phyloP scores from a whole-genome alignment of 2,888 invertebrate genomes.

The Resseliella maxima region DNA sequence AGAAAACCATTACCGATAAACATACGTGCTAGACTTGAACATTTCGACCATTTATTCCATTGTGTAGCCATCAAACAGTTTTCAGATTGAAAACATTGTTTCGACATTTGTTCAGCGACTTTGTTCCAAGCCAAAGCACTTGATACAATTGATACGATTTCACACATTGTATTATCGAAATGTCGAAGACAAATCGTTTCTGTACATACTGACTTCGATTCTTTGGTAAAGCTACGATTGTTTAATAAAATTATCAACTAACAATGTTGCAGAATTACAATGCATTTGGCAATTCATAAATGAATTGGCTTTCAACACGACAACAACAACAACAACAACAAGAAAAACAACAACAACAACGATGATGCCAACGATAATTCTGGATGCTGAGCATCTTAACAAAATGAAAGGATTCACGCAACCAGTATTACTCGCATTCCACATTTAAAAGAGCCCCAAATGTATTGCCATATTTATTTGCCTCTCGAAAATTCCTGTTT shows the following conservation, averaged over 20 bases:
- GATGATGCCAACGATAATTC: background rate
- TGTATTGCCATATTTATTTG: constrained; percentile 18
- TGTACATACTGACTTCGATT: background rate
- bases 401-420: constrained; percentile 4
- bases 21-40: constrained; percentile 51
- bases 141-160: background rate
- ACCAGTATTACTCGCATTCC: background rate
- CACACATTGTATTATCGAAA: constrained; percentile 15
- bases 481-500: background rate
- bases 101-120: background rate
- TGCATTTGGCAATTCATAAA: constrained; percentile 43
- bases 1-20: constrained; percentile 54
- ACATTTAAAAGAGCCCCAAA: background rate
- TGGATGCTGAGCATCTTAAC: background rate
- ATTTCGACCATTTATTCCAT: background rate
- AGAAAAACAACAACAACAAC: background rate
- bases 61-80: constrained; percentile 7
- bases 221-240: background rate
- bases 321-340: too few species aligned
- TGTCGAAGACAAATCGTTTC: background rate
- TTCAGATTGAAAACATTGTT: background rate
- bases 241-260: constrained; percentile 39
- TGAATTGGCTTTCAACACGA: constrained; percentile 44
- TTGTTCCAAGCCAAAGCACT: background rate
- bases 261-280: constrained; percentile 20